phyloP scores from a whole-genome alignment of 1,140 invertebrate genomes.

The Brachionus plicatilis region DNA sequence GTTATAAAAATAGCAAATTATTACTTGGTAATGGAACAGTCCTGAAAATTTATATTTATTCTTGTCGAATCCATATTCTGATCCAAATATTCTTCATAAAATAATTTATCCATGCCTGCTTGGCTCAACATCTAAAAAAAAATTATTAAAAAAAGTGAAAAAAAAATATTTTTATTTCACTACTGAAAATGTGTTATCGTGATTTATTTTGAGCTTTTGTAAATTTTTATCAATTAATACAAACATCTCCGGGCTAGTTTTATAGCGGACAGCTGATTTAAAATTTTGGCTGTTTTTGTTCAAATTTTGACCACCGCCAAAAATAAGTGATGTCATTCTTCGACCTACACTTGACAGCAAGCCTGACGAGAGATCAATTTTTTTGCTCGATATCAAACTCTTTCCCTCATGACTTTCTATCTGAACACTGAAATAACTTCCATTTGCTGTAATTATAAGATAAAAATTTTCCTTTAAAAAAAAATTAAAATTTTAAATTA shows the following conservation, averaged over 20 bases:
- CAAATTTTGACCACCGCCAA: not conserved
- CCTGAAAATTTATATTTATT: conserved; percentile 15
- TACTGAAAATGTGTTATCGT: conserved; percentile 25
- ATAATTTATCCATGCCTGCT: conserved; percentile 3
- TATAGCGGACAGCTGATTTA: conserved; percentile 11
- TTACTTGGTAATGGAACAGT: conserved; percentile 19
- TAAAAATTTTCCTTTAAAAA: conserved; percentile 40
- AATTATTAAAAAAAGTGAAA: not conserved
- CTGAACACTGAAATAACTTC: not conserved
- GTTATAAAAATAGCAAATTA: too few species aligned
- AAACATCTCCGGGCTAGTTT: not conserved
- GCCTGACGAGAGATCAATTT: not conserved
- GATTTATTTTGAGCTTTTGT: conserved; percentile 18
- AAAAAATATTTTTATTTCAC: not conserved
- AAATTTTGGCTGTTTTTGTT: not conserved
- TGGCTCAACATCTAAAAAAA: conserved; percentile 15
- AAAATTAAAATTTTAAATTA: not conserved
- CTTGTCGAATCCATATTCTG: conserved; percentile 19
- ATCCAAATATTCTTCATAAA: conserved; percentile 37
- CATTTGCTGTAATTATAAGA: not conserved
- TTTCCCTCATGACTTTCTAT: conserved; percentile 30
- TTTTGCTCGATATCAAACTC: not conserved
- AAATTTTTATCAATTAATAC: conserved; percentile 35
- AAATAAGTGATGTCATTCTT: conserved; percentile 30
- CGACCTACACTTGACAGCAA: conserved; percentile 29